phyloP scores from a whole-genome alignment of 2,888 invertebrate species.

The Matsumyia berberina region DNA sequence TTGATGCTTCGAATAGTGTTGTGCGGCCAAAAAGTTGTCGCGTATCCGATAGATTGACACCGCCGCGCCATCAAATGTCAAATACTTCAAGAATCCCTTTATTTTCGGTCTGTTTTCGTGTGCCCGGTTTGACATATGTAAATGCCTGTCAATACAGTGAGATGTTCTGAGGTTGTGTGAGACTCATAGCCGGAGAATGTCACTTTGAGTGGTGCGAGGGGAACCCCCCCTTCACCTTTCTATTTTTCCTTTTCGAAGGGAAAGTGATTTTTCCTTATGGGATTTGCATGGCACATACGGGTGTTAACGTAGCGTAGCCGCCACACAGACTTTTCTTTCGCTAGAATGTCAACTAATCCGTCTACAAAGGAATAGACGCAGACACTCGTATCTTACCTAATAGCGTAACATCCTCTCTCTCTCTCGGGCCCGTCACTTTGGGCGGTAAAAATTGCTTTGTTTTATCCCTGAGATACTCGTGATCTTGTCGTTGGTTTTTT shows the following conservation, averaged over 20 bases:
- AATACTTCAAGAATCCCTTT: constrained; percentile 68
- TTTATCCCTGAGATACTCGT: constrained; percentile 51
- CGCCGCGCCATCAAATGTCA: constrained; percentile 64
- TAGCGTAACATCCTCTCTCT: constrained; percentile 12
- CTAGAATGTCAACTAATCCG: constrained; percentile 73
- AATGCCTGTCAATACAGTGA: constrained; percentile 70
- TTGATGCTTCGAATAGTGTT: constrained; percentile 37
- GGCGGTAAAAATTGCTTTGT: constrained; percentile 55
- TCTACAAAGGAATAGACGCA: constrained; percentile 62
- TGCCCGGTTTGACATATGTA: constrained; percentile 52
- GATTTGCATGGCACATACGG: constrained; percentile 30
- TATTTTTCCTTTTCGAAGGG: constrained; percentile 30
- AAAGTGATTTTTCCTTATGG: constrained; percentile 56
- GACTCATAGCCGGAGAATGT: constrained; percentile 60
- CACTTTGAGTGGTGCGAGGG: constrained; percentile 30
- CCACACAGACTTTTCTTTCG: constrained; percentile 53
- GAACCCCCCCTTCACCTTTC: no score
- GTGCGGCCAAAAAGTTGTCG: constrained; percentile 41
- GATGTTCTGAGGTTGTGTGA: constrained; percentile 14
- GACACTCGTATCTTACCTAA: constrained; percentile 35
- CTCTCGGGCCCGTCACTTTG: constrained; percentile 26
- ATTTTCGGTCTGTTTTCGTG: constrained; percentile 53
- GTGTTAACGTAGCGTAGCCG: constrained; percentile 30
- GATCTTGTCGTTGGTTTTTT: constrained; percentile 37
- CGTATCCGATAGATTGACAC: constrained; percentile 58